Conservation (phyloP, 2,888 invertebrate species). For the Drosophila buzzatii region DNA sequence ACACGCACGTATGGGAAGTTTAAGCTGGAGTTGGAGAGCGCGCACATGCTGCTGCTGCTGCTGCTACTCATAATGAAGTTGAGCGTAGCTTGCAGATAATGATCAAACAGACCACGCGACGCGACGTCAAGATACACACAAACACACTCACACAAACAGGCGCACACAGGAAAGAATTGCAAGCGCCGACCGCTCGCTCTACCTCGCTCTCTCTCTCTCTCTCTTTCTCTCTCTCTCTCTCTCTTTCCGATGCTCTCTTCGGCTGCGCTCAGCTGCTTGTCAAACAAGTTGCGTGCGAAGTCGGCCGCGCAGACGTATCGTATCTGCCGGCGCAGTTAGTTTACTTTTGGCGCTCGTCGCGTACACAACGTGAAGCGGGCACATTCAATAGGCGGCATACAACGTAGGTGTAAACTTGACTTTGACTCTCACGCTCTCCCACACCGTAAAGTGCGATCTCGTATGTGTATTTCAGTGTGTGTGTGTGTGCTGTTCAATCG, state of each 20-base stretch:
- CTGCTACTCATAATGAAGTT: slow-evolving; percentile 72
- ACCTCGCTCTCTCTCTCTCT: slow-evolving; percentile 28
- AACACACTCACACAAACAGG: not conserved
- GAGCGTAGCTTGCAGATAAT: slow-evolving; percentile 50
- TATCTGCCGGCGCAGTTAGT: slow-evolving; percentile 62
- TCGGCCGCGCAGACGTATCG: slow-evolving; percentile 57
- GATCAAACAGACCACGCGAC: slow-evolving; percentile 53
- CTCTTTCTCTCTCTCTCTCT: slow-evolving; percentile 25
- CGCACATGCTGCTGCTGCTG: slow-evolving; percentile 21
- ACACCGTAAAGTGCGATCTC: slow-evolving; percentile 32
- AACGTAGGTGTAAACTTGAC: slow-evolving; percentile 55
- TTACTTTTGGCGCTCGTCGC: slow-evolving; percentile 62
- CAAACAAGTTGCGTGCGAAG: slow-evolving; percentile 44
- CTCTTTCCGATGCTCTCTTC: slow-evolving; percentile 27
- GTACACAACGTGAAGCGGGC: slow-evolving; percentile 58
- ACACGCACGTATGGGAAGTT: slow-evolving; percentile 1
- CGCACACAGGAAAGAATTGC: slow-evolving; percentile 61
- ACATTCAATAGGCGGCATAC: slow-evolving; percentile 2
- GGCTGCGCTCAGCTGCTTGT: slow-evolving; percentile 69
- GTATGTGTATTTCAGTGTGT: slow-evolving; percentile 1
- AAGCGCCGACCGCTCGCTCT: slow-evolving; percentile 48
- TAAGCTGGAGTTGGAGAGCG: slow-evolving; percentile 1
- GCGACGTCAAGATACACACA: slow-evolving; percentile 32
- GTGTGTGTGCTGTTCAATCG: slow-evolving; percentile 12
- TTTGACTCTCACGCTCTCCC: slow-evolving; percentile 57